Base-by-base conservation (phyloP, 2,797 vertebrate genomes). In the Moxostoma hubbsi region DNA sequence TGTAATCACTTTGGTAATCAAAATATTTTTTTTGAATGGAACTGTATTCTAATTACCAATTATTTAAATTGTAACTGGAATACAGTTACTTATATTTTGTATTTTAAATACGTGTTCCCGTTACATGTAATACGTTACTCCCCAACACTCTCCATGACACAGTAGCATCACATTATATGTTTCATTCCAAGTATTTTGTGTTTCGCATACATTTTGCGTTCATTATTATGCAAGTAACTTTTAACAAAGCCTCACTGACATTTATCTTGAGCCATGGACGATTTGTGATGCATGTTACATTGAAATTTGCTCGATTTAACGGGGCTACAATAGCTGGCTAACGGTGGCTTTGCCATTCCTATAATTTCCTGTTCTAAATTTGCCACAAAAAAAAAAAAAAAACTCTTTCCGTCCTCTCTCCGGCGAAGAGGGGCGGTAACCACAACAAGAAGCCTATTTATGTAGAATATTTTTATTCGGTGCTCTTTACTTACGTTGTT, bases 401-500 rank as follows among this genome's bases (percentile, higher is more conserved):
- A 45, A 61, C 24, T 54, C 13, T 69, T 62, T 49, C 10, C 18
- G 5, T 59, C 18, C 8, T 59, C 10, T 59, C 0, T 62, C 10
- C 10, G 36, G 24, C 11, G 8, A 6, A 67, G 8, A 49, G 45
- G 15, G 45, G 63, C 63, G 43, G 13, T 36, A 9, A 65, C 13
- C 45, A 49, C 6, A 43, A 11, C 43, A 43, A 67, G 18, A 11
- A 36, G 36, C 4, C 36, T 36, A 53, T 24, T 18, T 79, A 9
- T 64, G 59, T 8, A 47, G 43, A 47, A 8, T 4, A 50, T 24
- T 6, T n/a, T 13, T 69, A 57, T 65, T 79, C 51, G 12, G 12
- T 15, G 50, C 45, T 57, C 8, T 79, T 86, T 78, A 74, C 81
- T 81, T 79, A 68, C 80, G 16, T 79, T 53, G 81, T 58, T 75